Percentiles rank a stretch among this genome's conserved stretches.
Evolutionary conservation across 2,888 invertebrate genomes (phyloP).

Genomic region (Sinelater perroti): DNA sequence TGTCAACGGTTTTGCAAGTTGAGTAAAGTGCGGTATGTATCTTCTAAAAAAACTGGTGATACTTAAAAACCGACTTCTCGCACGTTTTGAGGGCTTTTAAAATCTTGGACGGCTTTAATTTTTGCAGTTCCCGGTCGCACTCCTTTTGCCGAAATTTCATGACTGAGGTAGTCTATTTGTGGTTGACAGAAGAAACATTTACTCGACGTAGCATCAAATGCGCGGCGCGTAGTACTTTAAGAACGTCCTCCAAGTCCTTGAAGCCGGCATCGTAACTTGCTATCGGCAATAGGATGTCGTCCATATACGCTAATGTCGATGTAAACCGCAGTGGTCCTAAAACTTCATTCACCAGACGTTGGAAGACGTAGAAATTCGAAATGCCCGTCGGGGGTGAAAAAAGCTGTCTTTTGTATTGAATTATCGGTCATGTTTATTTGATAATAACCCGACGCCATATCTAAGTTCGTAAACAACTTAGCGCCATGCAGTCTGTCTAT

Average conservation of each 20-base stretch:
- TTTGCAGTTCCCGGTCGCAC: too few species aligned
- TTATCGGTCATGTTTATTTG: constrained; percentile 47
- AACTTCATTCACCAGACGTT: constrained; percentile 45
- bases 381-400: constrained; percentile 48
- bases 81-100: too few species aligned
- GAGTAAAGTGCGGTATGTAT: constrained; percentile 44
- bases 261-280: too few species aligned
- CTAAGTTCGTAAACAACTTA: constrained; percentile 44
- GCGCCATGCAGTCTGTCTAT: constrained; percentile 41
- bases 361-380: constrained; percentile 48
- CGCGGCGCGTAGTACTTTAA: too few species aligned
- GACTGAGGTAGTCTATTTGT: constrained; percentile 38
- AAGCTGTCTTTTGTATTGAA: constrained; percentile 48
- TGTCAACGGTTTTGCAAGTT: constrained; percentile 41
- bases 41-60: constrained; percentile 46
- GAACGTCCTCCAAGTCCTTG: too few species aligned
- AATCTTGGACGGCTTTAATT: too few species aligned
- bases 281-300: constrained; percentile 44
- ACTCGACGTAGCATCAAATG: too few species aligned
- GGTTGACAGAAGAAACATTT: constrained; percentile 39
- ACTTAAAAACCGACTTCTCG: constrained; percentile 44
- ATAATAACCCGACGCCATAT: constrained; percentile 45
- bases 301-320: constrained; percentile 37
- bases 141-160: constrained; percentile 33
- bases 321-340: constrained; percentile 31